These are phyloP conservation scores for Pammene fasciana DNA, from an alignment of 2,888 invertebrate species.

Conservation along the genomic window DNA sequence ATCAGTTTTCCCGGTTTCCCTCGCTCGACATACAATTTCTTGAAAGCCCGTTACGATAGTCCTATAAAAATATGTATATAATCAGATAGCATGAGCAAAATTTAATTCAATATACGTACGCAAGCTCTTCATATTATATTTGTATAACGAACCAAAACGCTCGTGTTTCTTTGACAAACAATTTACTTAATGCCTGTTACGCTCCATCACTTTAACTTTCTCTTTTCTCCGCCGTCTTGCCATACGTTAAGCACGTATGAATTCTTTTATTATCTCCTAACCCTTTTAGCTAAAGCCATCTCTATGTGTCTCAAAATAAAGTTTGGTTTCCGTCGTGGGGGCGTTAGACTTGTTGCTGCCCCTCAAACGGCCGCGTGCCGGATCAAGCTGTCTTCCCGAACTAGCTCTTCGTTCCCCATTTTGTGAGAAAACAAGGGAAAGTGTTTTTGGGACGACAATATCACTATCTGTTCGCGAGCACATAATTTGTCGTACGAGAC, in stretches of 20 bases:
- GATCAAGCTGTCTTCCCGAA: slow-evolving; percentile 78
- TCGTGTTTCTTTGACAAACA: slow-evolving; percentile 55
- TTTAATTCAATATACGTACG: neutral
- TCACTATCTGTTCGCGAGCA: slow-evolving; percentile 71
- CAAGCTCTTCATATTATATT: neutral
- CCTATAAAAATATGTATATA: neutral
- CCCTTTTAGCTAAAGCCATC: slow-evolving; percentile 55
- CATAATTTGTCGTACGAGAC: slow-evolving; percentile 73
- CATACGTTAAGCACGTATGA: slow-evolving; percentile 63
- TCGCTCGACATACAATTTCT: slow-evolving; percentile 51
- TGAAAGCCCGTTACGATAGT: slow-evolving; percentile 26
- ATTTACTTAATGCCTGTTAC: slow-evolving; percentile 63
- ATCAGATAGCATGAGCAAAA: neutral
- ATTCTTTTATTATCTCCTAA: slow-evolving; percentile 58
- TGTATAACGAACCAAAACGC: slow-evolving; percentile 30
- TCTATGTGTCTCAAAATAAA: slow-evolving; percentile 55
- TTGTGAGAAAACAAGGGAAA: slow-evolving; percentile 71
- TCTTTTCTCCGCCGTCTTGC: slow-evolving; percentile 57
- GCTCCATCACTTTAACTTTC: slow-evolving; percentile 72
- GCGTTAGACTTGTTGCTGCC: slow-evolving; percentile 74
- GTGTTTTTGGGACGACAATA: slow-evolving; percentile 72
- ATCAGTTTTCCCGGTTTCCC: slow-evolving; percentile 57
- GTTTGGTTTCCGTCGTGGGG: slow-evolving; percentile 60
- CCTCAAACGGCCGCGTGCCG: slow-evolving; percentile 65
- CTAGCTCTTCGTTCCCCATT: slow-evolving; percentile 73